Evolutionary conservation across 2,888 invertebrate species (phyloP).

Genomic region (Acheta domesticus): DNA sequence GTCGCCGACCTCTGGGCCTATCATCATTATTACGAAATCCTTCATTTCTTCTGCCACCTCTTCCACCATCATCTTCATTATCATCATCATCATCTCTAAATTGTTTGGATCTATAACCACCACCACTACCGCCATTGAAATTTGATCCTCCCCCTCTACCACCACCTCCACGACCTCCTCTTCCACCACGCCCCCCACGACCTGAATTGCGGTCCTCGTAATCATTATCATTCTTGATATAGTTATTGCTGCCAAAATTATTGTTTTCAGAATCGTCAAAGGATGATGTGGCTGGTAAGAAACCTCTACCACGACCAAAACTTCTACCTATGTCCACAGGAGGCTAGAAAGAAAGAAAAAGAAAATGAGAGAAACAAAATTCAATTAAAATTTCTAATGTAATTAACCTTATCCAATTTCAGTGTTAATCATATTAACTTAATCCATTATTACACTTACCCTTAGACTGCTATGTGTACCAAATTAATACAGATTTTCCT

Average conservation of each 20-base stretch:
- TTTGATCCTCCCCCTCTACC: conserved; percentile 36
- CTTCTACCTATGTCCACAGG: conserved; percentile 53
- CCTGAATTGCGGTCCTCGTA: conserved; percentile 22
- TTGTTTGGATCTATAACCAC: conserved; percentile 28
- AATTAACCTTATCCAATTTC: too few species aligned
- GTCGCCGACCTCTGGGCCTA: conserved; percentile 25
- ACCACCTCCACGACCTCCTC: conserved; percentile 46
- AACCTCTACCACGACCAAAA: conserved; percentile 54
- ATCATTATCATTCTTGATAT: conserved; percentile 26
- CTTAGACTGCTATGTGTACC: too few species aligned
- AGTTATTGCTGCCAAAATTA: neutral
- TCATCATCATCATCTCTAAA: neutral
- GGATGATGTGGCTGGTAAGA: conserved; percentile 48
- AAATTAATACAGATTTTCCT: too few species aligned
- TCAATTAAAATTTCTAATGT: too few species aligned
- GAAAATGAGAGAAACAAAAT: neutral
- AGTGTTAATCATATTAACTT: too few species aligned
- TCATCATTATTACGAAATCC: conserved; percentile 21
- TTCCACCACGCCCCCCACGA: conserved; percentile 37
- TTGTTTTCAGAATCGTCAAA: conserved; percentile 33
- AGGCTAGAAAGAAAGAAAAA: neutral
- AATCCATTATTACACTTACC: too few species aligned
- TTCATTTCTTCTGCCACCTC: conserved; percentile 25
- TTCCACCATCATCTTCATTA: conserved; percentile 12
- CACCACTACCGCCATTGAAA: conserved; percentile 35